phyloP scores from a whole-genome alignment of 2,797 vertebrate genomes.

The Telmatherina bonti region DNA sequence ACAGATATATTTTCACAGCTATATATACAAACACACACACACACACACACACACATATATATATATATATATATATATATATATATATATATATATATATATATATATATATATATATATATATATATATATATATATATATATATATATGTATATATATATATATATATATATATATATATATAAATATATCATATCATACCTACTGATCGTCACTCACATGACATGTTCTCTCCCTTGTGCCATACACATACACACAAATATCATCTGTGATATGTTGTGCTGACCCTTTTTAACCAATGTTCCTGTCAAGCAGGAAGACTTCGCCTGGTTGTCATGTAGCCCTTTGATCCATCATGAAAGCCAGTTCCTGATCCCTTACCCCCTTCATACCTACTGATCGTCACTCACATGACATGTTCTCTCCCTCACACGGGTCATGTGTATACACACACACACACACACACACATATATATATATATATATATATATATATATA shows the following conservation, averaged over 20 bases:
- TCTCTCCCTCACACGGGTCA: slow-evolving; percentile 18
- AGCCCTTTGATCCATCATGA: slow-evolving; percentile 69
- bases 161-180: too few species aligned
- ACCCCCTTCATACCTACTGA: slow-evolving; percentile 62
- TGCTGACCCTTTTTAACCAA: slow-evolving; percentile 59
- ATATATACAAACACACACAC: too few species aligned
- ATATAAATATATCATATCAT: too few species aligned
- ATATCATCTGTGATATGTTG: slow-evolving; percentile 37
- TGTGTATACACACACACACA: background rate
- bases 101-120: too few species aligned
- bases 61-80: too few species aligned
- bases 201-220: slow-evolving; percentile 68
- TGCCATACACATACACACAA: slow-evolving; percentile 27
- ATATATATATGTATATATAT: too few species aligned
- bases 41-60: slow-evolving; percentile 15
- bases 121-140: too few species aligned
- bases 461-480: background rate
- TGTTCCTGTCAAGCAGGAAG: slow-evolving; percentile 65
- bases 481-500: too few species aligned
- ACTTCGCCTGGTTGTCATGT: slow-evolving; percentile 60
- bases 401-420: slow-evolving; percentile 64
- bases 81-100: too few species aligned
- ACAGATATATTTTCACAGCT: too few species aligned
- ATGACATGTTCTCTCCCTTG: slow-evolving; percentile 31
- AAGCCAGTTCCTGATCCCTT: slow-evolving; percentile 67